Conservation (phyloP, 2,888 invertebrate genomes). For the Omphaloscelis lunosa region DNA sequence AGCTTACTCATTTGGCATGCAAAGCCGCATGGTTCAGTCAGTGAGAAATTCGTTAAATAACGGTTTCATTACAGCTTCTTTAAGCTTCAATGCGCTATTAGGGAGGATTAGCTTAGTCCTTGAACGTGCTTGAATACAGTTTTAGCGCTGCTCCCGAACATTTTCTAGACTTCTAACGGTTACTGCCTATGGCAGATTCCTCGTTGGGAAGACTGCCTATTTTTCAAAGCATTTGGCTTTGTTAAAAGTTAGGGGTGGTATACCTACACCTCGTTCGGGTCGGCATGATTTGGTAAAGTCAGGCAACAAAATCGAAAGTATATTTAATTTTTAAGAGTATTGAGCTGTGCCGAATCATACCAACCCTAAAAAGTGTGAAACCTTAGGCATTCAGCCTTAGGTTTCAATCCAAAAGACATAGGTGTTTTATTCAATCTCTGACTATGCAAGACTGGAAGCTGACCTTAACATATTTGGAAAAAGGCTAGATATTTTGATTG, state of each 20-base stretch:
- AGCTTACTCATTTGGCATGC: slow-evolving; percentile 16
- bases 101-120: slow-evolving; percentile 18
- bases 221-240: not conserved
- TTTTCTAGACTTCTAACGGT: slow-evolving; percentile 2
- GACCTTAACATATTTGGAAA: too few relatives aligned
- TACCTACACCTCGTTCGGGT: too few relatives aligned
- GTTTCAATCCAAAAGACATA: too few relatives aligned
- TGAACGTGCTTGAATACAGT: slow-evolving; percentile 6
- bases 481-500: too few relatives aligned
- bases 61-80: slow-evolving; percentile 14
- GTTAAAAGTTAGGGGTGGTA: not conserved
- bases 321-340: too few relatives aligned
- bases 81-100: slow-evolving; percentile 30
- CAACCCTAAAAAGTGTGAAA: too few relatives aligned
- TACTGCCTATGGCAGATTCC: not conserved
- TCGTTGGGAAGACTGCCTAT: not conserved
- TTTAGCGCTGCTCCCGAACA: slow-evolving; percentile 2
- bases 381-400: too few relatives aligned
- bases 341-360: too few relatives aligned
- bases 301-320: too few relatives aligned
- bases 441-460: too few relatives aligned
- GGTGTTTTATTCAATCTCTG: too few relatives aligned
- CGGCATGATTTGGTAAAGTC: too few relatives aligned
- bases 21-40: not conserved
- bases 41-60: slow-evolving; percentile 22